Evolutionary conservation across 2,113 vertebrate genomes (phyloP), one percentile per base, ranked within the genome.

Genomic region (Benitochromis conjunctus): DNA sequence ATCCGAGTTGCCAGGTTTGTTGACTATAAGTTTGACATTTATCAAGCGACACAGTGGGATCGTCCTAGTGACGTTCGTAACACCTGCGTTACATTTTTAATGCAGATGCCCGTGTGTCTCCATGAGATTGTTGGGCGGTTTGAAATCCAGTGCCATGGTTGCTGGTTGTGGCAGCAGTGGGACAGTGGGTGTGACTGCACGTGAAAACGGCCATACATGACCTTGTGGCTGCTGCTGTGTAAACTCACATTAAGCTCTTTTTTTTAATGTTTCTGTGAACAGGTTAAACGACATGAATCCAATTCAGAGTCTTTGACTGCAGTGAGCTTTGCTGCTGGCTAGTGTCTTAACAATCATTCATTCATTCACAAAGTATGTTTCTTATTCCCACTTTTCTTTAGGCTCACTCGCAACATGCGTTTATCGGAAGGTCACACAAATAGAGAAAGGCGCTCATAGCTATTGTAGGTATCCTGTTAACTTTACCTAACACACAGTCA

Each of bases 401-500:
- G 81, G 85, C 79, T 88, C 86, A 71, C 36, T 80, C 80, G 81
- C 80, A 90, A 69, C 87, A 82, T 89, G 87, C 77, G 86, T 93
- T 90, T 34, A 86, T 36, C 82, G 36, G 43, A 82, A 90, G 86
- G 86, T 88, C 81, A 82, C 56, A 83, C 56, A 85, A 56, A 74
- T 62, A 78, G 43, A 85, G 36, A 80, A 88, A 85, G 26, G 85
- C 46, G 36, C 56, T n/a, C 6, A 55, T 16, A 62, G 64, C 80
- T 66, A 53, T 85, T 87, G 55, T 87, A 81, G n/a, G 8, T 54
- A 36, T 51, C 36, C 69, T 87, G 6, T 60, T 82, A 36, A 19
- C 41, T 82, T 89, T 54, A n/a, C 9, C 64, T n/a, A 48, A 86
- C 66, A 31, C 55, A 36, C 8, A 8, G 5, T 9, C 21, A 55